Conservation (phyloP, 37 sponge, comb jelly and placozoan species). For the Aphrocallistes beatrix region DNA sequence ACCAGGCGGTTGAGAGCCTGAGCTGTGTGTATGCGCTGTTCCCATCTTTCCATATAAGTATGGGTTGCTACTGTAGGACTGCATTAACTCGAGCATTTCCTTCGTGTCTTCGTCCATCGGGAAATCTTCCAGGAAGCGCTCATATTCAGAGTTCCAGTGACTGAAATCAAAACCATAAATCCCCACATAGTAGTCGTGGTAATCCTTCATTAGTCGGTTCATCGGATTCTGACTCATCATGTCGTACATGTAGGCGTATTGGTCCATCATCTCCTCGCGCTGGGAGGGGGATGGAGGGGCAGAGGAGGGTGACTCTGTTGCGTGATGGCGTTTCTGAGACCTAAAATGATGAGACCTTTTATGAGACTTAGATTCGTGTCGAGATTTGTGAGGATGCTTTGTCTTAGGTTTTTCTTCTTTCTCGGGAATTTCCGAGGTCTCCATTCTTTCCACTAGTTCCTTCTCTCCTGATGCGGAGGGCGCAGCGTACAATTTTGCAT, state of each 20-base stretch:
- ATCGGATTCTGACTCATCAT: not conserved
- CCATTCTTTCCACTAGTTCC: not conserved
- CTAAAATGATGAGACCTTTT: not conserved
- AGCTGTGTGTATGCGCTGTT: not conserved
- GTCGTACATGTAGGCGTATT: slow-evolving; percentile 14
- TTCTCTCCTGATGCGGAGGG: not conserved
- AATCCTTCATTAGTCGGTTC: not conserved
- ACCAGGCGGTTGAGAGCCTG: not conserved
- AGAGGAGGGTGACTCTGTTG: not conserved
- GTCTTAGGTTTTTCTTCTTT: not conserved
- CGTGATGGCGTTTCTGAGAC: not conserved
- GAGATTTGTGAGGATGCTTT: not conserved
- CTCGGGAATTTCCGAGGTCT: not conserved
- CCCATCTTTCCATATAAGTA: not conserved
- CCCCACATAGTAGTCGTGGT: not conserved
- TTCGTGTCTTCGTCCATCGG: slow-evolving; percentile 10
- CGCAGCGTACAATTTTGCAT: not conserved
- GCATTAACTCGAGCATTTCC: slow-evolving; percentile 1
- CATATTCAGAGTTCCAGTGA: slow-evolving; percentile 1
- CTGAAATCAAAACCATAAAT: not conserved
- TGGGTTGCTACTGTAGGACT: not conserved
- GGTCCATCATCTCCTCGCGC: not conserved
- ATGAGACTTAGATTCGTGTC: not conserved
- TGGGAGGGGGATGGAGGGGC: not conserved
- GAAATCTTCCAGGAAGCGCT: not conserved